Percentiles rank a stretch among this genome's conserved stretches.
Conservation (phyloP, 1,140 invertebrate species). For the Trachymyrmex cornetzi region DNA sequence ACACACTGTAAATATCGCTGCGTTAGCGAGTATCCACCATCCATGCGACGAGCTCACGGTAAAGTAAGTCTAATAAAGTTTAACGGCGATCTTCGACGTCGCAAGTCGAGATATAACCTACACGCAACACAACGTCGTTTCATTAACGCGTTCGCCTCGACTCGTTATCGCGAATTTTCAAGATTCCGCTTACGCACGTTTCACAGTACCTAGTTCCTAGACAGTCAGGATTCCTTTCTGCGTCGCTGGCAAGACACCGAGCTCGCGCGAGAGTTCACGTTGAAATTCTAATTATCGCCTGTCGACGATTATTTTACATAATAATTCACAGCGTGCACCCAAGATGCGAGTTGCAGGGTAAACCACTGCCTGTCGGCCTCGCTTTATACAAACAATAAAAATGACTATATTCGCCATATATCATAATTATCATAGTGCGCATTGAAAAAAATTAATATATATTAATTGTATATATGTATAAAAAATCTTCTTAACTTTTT, state of each 20-base stretch:
- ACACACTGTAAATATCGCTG: slow-evolving; percentile 13
- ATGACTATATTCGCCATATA: not conserved
- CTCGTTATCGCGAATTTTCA: slow-evolving; percentile 71
- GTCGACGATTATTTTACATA: slow-evolving; percentile 23
- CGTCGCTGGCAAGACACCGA: slow-evolving; percentile 51
- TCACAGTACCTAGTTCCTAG: slow-evolving; percentile 4
- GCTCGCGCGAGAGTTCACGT: slow-evolving; percentile 7
- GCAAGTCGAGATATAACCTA: slow-evolving; percentile 20
- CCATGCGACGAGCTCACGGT: not conserved
- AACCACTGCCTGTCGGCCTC: not conserved
- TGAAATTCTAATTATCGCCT: slow-evolving; percentile 57
- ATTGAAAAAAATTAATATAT: not conserved
- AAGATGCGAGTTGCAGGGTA: not conserved
- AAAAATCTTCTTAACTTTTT: not conserved
- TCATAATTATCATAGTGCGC: not conserved
- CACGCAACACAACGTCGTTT: slow-evolving; percentile 56
- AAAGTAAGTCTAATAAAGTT: slow-evolving; percentile 38
- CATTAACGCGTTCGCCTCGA: slow-evolving; percentile 59
- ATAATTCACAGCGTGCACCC: not conserved
- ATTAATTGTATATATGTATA: not conserved
- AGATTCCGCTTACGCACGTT: slow-evolving; percentile 60
- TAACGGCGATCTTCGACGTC: slow-evolving; percentile 53
- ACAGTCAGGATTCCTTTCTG: slow-evolving; percentile 52
- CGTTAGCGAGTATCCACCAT: not conserved
- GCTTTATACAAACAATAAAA: not conserved